A percentile compares a stretch with the other conserved stretches of the same genome.
Conservation (phyloP, 1,140 invertebrate genomes). For the Melipona quadrifasciata region DNA sequence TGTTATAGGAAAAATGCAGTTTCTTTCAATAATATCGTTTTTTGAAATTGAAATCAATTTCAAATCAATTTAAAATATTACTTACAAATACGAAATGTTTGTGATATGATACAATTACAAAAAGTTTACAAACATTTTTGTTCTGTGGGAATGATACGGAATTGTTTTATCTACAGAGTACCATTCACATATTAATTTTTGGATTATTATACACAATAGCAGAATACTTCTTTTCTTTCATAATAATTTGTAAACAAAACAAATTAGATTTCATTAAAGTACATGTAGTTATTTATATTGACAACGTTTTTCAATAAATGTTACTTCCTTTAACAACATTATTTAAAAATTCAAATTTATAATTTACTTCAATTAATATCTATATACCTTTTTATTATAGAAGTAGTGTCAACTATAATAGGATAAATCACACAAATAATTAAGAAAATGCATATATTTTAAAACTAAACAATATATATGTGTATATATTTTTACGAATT, state of each 20-base stretch:
- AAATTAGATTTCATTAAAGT: conserved; percentile 30
- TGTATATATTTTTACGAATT: background rate
- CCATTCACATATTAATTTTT: background rate
- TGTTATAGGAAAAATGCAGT: conserved; percentile 7
- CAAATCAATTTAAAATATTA: background rate
- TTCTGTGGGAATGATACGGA: conserved; percentile 25
- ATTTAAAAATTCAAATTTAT: conserved; percentile 12
- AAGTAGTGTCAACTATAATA: conserved; percentile 3
- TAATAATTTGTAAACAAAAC: conserved; percentile 25
- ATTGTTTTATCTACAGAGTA: conserved; percentile 3
- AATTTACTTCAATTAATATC: background rate
- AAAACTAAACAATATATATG: conserved; percentile 1
- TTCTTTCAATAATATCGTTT: background rate
- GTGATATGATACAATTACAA: background rate
- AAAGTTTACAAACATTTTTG: conserved; percentile 17
- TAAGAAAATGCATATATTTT: conserved; percentile 8
- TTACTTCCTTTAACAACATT: conserved; percentile 22
- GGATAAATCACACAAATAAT: conserved; percentile 27
- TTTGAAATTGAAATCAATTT: background rate
- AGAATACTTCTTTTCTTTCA: conserved; percentile 17
- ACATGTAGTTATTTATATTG: conserved; percentile 7
- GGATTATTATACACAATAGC: background rate
- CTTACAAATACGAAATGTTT: conserved; percentile 5
- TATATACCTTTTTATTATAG: conserved; percentile 10
- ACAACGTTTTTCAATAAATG: conserved; percentile 37